Evolutionary conservation across 2,888 invertebrate species (phyloP).

Genomic region (Strigamia crassipes): DNA sequence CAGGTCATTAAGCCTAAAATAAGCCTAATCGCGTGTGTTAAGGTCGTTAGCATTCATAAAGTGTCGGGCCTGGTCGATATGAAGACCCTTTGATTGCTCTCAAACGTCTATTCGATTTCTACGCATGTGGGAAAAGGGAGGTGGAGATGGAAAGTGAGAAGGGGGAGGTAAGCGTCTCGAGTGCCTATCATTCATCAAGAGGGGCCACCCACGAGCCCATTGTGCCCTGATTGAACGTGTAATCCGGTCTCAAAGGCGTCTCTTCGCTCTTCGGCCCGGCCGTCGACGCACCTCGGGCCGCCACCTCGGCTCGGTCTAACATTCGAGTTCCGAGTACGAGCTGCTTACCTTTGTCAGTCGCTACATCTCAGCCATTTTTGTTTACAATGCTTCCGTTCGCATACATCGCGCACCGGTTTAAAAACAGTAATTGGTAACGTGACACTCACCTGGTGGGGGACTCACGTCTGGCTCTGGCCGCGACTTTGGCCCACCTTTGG

Average conservation of each 20-base stretch:
- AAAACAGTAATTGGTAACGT: not conserved
- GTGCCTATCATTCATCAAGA: constrained; percentile 42
- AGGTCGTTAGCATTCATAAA: constrained; percentile 35
- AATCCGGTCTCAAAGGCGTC: constrained; percentile 45
- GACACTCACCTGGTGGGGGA: constrained; percentile 43
- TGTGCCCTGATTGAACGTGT: constrained; percentile 44
- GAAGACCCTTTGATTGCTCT: constrained; percentile 6
- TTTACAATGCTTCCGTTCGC: not conserved
- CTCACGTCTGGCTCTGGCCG: constrained; percentile 44
- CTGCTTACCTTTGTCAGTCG: not conserved
- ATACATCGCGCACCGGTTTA: not conserved
- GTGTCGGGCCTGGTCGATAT: constrained; percentile 30
- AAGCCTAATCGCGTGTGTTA: constrained; percentile 40
- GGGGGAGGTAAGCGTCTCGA: constrained; percentile 36
- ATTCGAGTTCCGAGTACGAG: not conserved
- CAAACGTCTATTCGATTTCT: constrained; percentile 1
- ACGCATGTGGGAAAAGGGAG: not conserved
- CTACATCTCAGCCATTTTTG: constrained; percentile 4
- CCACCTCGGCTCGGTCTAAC: not conserved
- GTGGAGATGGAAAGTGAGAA: constrained; percentile 25
- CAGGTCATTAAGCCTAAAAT: constrained; percentile 42
- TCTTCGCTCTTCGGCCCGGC: too few species aligned
- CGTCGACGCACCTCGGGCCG: constrained; percentile 22
- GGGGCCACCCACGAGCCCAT: constrained; percentile 45
- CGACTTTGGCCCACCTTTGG: constrained; percentile 63